Evolutionary conservation across 2,113 vertebrate genomes (phyloP), one percentile per base, ranked within the genome.

Genomic region (Ochotona princeps): DNA sequence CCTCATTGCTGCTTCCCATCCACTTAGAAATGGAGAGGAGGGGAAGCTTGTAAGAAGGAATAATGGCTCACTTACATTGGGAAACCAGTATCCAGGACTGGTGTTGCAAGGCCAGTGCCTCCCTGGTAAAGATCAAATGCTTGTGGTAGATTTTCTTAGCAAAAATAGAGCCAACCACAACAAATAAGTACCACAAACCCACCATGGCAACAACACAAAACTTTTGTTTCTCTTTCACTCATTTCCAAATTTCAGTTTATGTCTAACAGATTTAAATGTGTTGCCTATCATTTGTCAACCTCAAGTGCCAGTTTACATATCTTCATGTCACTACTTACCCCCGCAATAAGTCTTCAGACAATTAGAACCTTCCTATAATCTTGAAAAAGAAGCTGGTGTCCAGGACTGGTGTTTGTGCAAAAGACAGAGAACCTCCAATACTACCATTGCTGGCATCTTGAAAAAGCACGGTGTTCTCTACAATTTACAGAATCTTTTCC

Each of bases 301-400:
- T 35, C 26, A 69, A 95, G 79, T 84, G 65, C 70, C 93, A 30
- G 23, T 94, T 69, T 76, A 79, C 72, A 15, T 38, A 20, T 3
- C 25, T 87, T 65, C 28, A n/a, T 32, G 80, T 74, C 83, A 73
- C 72, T 86, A 63, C 65, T 89, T 67, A 93, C 57, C 5, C 12
- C 38, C 47, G 93, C 80, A 57, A 28, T 92, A 76, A 93, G 80
- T 96, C 92, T 95, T 61, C 12, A 47, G 60, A 65, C 73, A 81
- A 86, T 49, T 66, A 83, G 87, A 83, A 63, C 66, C 38, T 51
- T 70, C 61, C 85, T 51, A 30, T 17, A 25, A 26, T 78, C 49
- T 35, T 65, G n/a, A 8, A 2, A 44, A 44, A 94, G 47, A 66
- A 61, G 23, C 49, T 35, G 9, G 20, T 44, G 30, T 30, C 69